Percentiles rank a stretch among this genome's conserved stretches.
These are phyloP conservation scores for Subanguina moxae DNA, from an alignment of 1,140 invertebrate genomes.

Conservation along the genomic window DNA sequence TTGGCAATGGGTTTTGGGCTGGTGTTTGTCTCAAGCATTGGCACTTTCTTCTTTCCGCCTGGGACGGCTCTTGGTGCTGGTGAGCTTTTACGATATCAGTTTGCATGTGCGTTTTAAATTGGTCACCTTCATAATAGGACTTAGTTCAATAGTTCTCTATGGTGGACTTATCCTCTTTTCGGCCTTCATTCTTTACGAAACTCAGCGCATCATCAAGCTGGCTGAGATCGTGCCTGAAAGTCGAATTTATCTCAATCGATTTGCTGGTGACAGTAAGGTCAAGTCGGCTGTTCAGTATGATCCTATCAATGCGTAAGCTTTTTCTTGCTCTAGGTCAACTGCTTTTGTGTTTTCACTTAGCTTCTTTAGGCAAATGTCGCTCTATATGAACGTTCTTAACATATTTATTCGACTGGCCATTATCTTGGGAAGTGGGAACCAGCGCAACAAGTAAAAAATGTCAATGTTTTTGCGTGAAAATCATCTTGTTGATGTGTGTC, in stretches of 20 bases:
- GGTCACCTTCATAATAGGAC: slow-evolving; percentile 62
- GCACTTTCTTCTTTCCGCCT: slow-evolving; percentile 82
- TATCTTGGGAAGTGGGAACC: slow-evolving; percentile 65
- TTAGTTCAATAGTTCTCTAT: slow-evolving; percentile 87
- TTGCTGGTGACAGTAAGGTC: slow-evolving; percentile 36
- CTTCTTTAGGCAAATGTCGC: neutral
- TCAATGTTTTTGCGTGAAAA: no score
- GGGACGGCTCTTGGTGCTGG: slow-evolving; percentile 66
- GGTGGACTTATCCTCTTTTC: slow-evolving; percentile 89
- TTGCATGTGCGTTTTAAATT: no score
- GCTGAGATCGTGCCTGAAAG: slow-evolving; percentile 74
- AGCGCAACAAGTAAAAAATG: slow-evolving; percentile 38
- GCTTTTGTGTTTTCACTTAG: neutral
- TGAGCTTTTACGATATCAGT: no score
- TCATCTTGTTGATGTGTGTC: no score
- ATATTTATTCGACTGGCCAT: no score
- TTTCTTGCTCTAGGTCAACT: neutral
- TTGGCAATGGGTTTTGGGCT: slow-evolving; percentile 73
- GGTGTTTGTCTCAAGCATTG: slow-evolving; percentile 87
- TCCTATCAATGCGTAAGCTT: slow-evolving; percentile 84
- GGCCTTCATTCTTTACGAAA: slow-evolving; percentile 86
- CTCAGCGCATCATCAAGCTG: slow-evolving; percentile 78
- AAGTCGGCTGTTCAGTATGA: slow-evolving; percentile 69
- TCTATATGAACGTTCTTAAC: slow-evolving; percentile 5
- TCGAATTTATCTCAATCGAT: slow-evolving; percentile 54